Evolutionary conservation across 2,113 vertebrate species (phyloP).

Genomic region (Hippocampus comes): DNA sequence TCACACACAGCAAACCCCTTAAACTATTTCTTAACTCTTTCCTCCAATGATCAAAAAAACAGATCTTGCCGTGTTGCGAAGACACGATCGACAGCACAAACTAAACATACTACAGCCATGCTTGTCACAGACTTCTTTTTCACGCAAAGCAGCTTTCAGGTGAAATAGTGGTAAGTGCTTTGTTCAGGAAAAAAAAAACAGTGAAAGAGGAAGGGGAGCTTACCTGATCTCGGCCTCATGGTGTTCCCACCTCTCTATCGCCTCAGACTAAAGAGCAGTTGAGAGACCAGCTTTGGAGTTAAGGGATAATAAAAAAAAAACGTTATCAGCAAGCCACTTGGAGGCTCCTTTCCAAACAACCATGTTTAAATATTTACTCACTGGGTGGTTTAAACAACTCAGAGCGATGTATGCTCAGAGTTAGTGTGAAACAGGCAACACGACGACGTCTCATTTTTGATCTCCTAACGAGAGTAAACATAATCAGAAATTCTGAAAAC

Average conservation of each 20-base stretch:
- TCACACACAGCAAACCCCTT: background rate
- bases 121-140: background rate
- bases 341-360: constrained; percentile 28
- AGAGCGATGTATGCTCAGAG: background rate
- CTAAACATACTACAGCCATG: background rate
- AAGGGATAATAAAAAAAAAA: constrained; percentile 34
- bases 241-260: constrained; percentile 6
- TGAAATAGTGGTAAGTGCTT: constrained; percentile 4
- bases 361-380: constrained; percentile 63
- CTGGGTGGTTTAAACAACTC: constrained; percentile 8
- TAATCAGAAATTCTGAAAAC: too few relatives aligned
- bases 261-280: constrained; percentile 1
- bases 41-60: background rate
- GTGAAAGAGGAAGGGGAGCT: constrained; percentile 9
- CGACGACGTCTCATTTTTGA: background rate
- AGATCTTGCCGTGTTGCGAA: background rate
- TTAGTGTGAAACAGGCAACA: constrained; percentile 3
- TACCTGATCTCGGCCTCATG: constrained; percentile 60
- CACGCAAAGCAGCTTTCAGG: constrained; percentile 5
- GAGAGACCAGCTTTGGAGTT: constrained; percentile 55
- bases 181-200: background rate
- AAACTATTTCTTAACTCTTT: background rate
- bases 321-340: constrained; percentile 20
- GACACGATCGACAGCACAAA: background rate
- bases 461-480: background rate